phyloP scores from a whole-genome alignment of 1,140 invertebrate species.

The Lerema accius region DNA sequence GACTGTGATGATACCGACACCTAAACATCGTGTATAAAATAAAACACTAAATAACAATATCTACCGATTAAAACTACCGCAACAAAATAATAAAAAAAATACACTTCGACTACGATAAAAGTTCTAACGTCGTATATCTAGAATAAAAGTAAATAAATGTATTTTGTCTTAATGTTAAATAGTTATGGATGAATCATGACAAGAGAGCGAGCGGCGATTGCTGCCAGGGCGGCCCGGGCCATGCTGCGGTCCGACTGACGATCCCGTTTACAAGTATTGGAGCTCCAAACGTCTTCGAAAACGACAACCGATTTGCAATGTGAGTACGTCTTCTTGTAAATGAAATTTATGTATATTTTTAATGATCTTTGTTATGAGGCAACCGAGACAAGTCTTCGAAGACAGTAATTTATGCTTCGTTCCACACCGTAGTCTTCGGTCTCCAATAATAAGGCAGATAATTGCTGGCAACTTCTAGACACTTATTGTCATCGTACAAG shows the following conservation, averaged over 20 bases:
- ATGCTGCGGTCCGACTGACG: too few species aligned
- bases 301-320: too few species aligned
- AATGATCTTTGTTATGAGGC: too few species aligned
- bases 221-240: conserved; percentile 3
- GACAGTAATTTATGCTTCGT: too few species aligned
- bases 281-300: too few species aligned
- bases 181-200: conserved; percentile 49
- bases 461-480: conserved; percentile 1
- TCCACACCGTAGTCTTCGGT: not conserved
- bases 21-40: conserved; percentile 43
- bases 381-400: too few species aligned
- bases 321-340: too few species aligned
- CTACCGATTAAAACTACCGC: conserved; percentile 71
- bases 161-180: conserved; percentile 50
- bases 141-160: conserved; percentile 52
- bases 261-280: too few species aligned
- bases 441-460: conserved; percentile 6
- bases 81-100: conserved; percentile 70
- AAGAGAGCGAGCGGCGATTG: conserved; percentile 39
- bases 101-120: conserved; percentile 65
- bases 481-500: conserved; percentile 15
- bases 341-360: too few species aligned
- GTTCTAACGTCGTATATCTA: conserved; percentile 62
- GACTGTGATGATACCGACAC: conserved; percentile 17
- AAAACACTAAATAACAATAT: conserved; percentile 82